Evolutionary conservation across 2,888 invertebrate genomes (phyloP), one percentile per base, ranked within the genome.

Genomic region (Artemia sp.): DNA sequence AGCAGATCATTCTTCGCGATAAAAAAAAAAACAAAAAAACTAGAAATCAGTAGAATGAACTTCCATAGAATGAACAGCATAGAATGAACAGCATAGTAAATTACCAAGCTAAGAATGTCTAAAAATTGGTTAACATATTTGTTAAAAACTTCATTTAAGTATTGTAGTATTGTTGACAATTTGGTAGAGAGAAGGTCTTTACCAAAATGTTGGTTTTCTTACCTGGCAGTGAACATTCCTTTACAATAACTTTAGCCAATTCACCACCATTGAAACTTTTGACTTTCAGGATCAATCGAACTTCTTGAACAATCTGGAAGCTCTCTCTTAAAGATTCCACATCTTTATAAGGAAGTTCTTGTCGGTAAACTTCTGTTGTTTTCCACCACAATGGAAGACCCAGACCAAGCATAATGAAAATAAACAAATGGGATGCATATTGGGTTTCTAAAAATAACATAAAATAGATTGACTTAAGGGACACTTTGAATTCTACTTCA

Each of bases 331-430:
- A 24, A 19, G 11, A 58, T 19, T 58, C 64, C 9, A 58, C 24
- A 8, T 9, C 24, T 58, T n/a, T 19, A 24, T 58, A 58, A 58
- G 64, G 64, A n/a, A 58, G 24, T 58, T n/a, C 14, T 24, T 58
- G n/a, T 58, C 64, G n/a, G 24, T 58, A 58, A n/a, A 58, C 64
- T 58, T 58, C 64, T 10, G 64, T 58, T 11, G 64, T 58, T 58
- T 58, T 58, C 64, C 64, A 58, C 64, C 64, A 58, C 10, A 58
- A 58, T n/a, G 64, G 64, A 58, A 58, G 64, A 8, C 64, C 64
- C n/a, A 58, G 14, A 8, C n/a, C 11, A 58, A 58, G 24, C 64
- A 58, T 58, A 24, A 58, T 58, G 11, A 58, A 9, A 24, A 58
- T 58, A 24, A 58, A 58, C 14, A 24, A 58, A 24, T 58, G 24